phyloP scores from a whole-genome alignment of 2,888 invertebrate species.

The Drosophila picticornis region DNA sequence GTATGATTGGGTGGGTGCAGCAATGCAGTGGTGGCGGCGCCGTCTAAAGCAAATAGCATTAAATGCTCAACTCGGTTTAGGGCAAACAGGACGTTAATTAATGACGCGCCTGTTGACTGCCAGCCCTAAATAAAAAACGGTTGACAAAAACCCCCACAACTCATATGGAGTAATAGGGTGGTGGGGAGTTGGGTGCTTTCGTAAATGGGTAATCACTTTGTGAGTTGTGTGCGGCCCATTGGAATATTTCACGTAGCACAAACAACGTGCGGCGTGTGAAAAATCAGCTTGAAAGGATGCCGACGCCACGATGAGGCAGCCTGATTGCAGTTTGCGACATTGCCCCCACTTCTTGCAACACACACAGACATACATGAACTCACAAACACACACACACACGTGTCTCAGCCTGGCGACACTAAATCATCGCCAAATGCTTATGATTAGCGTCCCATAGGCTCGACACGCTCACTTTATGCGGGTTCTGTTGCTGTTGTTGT shows the following conservation, averaged over 20 bases:
- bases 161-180: slow-evolving; percentile 11
- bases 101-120: slow-evolving; percentile 60
- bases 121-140: slow-evolving; percentile 46
- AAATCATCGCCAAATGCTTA: slow-evolving; percentile 80
- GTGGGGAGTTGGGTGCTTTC: slow-evolving; percentile 6
- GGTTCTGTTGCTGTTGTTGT: slow-evolving; percentile 39
- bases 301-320: slow-evolving; percentile 46
- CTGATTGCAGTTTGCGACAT: slow-evolving; percentile 56
- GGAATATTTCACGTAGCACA: slow-evolving; percentile 61
- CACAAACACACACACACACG: slow-evolving; percentile 43
- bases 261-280: slow-evolving; percentile 75
- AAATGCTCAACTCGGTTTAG: slow-evolving; percentile 61
- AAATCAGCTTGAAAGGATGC: slow-evolving; percentile 78
- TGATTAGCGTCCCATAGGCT: slow-evolving; percentile 69
- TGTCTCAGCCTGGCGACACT: slow-evolving; percentile 74
- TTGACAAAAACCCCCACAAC: slow-evolving; percentile 19
- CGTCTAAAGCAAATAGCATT: slow-evolving; percentile 73
- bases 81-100: slow-evolving; percentile 55
- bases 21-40: slow-evolving; percentile 56
- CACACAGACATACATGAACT: background rate
- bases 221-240: slow-evolving; percentile 68
- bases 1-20: slow-evolving; percentile 21
- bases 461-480: slow-evolving; percentile 69
- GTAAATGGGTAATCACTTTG: slow-evolving; percentile 50
- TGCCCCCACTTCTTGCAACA: slow-evolving; percentile 19